Base-by-base conservation (phyloP, 2,113 vertebrate species). In the Pelusios castaneus region DNA sequence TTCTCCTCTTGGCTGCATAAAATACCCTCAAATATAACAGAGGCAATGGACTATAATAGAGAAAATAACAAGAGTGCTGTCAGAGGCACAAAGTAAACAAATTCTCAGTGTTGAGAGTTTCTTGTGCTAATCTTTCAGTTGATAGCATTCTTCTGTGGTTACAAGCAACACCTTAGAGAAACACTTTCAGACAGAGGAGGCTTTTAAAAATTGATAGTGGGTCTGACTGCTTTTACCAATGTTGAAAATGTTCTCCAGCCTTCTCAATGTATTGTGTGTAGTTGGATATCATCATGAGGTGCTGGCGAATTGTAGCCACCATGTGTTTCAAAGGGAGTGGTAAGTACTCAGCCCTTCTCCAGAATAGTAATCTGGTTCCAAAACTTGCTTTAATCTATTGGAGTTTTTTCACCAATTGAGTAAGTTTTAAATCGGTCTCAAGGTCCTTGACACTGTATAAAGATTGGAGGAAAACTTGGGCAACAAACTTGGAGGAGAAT, bases 1-100 rank as follows among this genome's bases (percentile, higher is more conserved):
- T 4, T 1, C 5, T 5, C 38, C 5, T 7, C 1, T 24, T 1
- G 5, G 13, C 0, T 4, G 2, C 0, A 0, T 3, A 13, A 83
- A 58, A 27, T 34, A 43, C 1, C 14, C 6, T 41, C 5, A 45
- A 6, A 16, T 25, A 76, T 45, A 76, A 75, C 38, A 4, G 73
- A 76, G 73, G 73, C 43, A 45, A 76, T 7, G 2, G 12, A 45
- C 41, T 45, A 11, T 27, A 80, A 16, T 0, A 1, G 14, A 34
- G 29, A 3, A 25, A 80, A 34, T 22, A 0, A 1, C 10, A 1
- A 2, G 5, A 22, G 21, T 8, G 3, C 45, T 13, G 2, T 17
- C 10, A 1, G 38, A 77, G 19, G 43, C 2, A 0, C 19, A 24
- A 73, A 52, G 7, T 11, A 19, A 85, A 81, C 45, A 27, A 25